Conservation (phyloP, 2,888 invertebrate species). For the Patella depressa region DNA sequence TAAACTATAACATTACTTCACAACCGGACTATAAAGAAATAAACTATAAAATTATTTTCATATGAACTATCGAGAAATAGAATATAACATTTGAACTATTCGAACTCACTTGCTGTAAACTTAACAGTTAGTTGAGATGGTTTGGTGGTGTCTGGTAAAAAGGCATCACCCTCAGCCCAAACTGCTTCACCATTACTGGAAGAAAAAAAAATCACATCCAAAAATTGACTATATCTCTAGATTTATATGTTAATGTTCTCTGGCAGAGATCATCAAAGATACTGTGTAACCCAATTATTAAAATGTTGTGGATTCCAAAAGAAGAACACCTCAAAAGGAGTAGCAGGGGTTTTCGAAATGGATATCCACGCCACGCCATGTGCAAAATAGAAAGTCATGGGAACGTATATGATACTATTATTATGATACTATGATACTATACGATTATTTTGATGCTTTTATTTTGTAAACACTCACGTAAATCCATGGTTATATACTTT, state of each 20-base stretch:
- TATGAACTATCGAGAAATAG: not conserved
- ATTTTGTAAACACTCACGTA: conserved; percentile 33
- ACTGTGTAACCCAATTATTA: not conserved
- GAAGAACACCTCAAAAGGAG: no score
- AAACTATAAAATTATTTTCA: no score
- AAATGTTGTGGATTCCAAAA: not conserved
- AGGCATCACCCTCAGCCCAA: conserved; percentile 45
- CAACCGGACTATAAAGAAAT: no score
- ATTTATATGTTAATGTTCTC: conserved; percentile 25
- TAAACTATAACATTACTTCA: no score
- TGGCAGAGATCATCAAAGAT: conserved; percentile 24
- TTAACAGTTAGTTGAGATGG: conserved; percentile 46
- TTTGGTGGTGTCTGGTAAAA: conserved; percentile 36
- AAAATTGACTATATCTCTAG: not conserved
- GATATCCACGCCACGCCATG: no score
- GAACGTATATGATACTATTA: no score
- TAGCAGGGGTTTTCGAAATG: no score
- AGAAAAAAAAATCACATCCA: not conserved
- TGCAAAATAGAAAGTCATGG: no score
- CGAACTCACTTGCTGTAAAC: conserved; percentile 41
- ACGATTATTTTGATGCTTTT: no score
- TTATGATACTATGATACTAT: no score
- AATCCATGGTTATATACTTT: conserved; percentile 45
- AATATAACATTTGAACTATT: not conserved
- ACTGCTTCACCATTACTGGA: conserved; percentile 16